These are phyloP conservation scores for Ethmia dodecea DNA, from an alignment of 2,888 invertebrate species.

Conservation along the genomic window DNA sequence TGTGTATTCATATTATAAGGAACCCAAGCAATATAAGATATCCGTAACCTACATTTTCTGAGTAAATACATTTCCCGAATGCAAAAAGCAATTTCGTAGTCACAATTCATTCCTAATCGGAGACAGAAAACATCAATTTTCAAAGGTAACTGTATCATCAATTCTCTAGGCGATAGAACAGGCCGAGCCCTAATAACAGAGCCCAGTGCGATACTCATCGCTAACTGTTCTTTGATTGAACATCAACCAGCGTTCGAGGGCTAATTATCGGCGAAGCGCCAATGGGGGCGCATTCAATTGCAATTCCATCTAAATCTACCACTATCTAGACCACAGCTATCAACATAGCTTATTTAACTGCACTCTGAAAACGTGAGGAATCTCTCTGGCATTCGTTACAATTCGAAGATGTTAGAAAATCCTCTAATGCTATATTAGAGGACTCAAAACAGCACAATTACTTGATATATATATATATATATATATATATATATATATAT, in stretches of 20 bases:
- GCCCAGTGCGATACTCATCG: constrained; percentile 54
- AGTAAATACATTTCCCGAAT: constrained; percentile 1
- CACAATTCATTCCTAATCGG: constrained; percentile 14
- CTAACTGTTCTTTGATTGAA: constrained; percentile 63
- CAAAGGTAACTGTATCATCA: constrained; percentile 49
- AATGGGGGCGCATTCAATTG: constrained; percentile 28
- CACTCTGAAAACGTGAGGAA: too few relatives aligned
- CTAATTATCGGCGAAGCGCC: constrained; percentile 46
- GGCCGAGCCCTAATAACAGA: constrained; percentile 50
- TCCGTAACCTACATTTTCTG: too few relatives aligned
- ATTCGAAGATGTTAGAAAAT: too few relatives aligned
- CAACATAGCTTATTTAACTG: too few relatives aligned
- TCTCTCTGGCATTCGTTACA: too few relatives aligned
- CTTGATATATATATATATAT: too few relatives aligned
- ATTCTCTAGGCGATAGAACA: constrained; percentile 29
- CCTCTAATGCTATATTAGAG: too few relatives aligned
- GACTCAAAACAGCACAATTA: too few relatives aligned
- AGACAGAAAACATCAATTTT: constrained; percentile 23
- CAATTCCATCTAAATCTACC: constrained; percentile 24
- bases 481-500: too few relatives aligned
- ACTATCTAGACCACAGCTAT: too few relatives aligned
- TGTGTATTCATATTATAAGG: too few relatives aligned
- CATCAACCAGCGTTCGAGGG: constrained; percentile 37
- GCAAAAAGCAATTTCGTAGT: constrained; percentile 1
- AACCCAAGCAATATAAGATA: too few relatives aligned